These are phyloP conservation scores for Isaurus tuberculatus DNA, from an alignment of 92 coral and sea anemone genomes.

Conservation along the genomic window DNA sequence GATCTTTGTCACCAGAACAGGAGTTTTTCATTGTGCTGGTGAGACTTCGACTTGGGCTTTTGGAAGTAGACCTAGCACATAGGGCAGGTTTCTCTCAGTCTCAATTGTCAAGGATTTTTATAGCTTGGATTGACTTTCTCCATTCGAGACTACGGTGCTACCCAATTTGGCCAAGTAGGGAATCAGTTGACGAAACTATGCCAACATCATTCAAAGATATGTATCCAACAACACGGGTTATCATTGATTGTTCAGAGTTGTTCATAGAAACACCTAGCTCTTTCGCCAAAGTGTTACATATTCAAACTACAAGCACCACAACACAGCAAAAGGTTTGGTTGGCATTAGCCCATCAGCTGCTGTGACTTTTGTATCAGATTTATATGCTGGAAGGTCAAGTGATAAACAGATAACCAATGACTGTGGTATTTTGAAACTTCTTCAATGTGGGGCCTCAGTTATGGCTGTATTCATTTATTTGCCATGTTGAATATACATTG, in stretches of 20 bases:
- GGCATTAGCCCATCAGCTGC: slow-evolving; percentile 72
- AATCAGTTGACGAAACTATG: slow-evolving; percentile 61
- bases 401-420: slow-evolving; percentile 71
- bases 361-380: slow-evolving; percentile 69
- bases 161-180: slow-evolving; percentile 69
- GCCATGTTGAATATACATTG: too few species aligned
- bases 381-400: slow-evolving; percentile 73
- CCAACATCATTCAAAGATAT: slow-evolving; percentile 57
- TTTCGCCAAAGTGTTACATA: slow-evolving; percentile 71
- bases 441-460: slow-evolving; percentile 65
- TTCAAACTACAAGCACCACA: slow-evolving; percentile 62
- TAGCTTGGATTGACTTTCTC: slow-evolving; percentile 73
- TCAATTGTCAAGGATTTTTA: slow-evolving; percentile 56
- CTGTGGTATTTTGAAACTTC: slow-evolving; percentile 58
- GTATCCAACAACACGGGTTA: slow-evolving; percentile 64
- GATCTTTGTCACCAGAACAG: slow-evolving; percentile 61
- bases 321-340: slow-evolving; percentile 70
- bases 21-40: slow-evolving; percentile 36
- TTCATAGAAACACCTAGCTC: slow-evolving; percentile 67
- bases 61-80: slow-evolving; percentile 55
- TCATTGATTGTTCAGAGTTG: slow-evolving; percentile 71
- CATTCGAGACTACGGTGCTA: slow-evolving; percentile 49
- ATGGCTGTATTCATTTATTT: too few species aligned
- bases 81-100: slow-evolving; percentile 69
- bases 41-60: slow-evolving; percentile 65